Conservation (phyloP, 2,113 vertebrate genomes). For the Corythaixoides concolor region DNA sequence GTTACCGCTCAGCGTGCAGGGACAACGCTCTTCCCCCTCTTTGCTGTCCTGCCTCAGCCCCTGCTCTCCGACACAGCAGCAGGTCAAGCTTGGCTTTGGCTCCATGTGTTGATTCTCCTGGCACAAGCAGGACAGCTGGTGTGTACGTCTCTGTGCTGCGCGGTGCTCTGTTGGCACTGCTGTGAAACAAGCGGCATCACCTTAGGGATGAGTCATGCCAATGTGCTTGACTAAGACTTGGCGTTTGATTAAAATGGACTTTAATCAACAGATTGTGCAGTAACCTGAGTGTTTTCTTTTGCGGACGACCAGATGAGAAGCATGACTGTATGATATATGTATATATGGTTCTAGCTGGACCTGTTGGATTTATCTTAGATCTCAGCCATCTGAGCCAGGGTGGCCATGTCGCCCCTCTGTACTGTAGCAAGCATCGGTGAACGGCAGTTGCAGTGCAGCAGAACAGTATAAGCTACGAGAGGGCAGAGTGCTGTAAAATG, state of each 20-base stretch:
- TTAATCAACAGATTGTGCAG: background rate
- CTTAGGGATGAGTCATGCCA: accelerated
- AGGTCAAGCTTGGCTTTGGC: background rate
- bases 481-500: background rate
- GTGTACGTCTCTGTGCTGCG: too few species aligned
- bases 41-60: background rate
- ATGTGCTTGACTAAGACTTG: background rate
- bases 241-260: background rate
- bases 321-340: background rate
- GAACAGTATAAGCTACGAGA: background rate
- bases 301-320: background rate
- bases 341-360: background rate
- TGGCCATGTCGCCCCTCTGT: background rate
- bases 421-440: background rate
- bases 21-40: background rate
- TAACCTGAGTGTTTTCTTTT: background rate
- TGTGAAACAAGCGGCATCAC: too few species aligned
- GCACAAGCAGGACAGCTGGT: background rate
- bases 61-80: too few species aligned
- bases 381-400: background rate
- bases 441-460: background rate
- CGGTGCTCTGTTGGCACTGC: background rate
- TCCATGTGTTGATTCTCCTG: too few species aligned
- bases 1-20: accelerated
- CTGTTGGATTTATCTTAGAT: background rate